These are phyloP conservation scores for Echinops telfairi DNA, from an alignment of 2,113 vertebrate species.

Conservation along the genomic window DNA sequence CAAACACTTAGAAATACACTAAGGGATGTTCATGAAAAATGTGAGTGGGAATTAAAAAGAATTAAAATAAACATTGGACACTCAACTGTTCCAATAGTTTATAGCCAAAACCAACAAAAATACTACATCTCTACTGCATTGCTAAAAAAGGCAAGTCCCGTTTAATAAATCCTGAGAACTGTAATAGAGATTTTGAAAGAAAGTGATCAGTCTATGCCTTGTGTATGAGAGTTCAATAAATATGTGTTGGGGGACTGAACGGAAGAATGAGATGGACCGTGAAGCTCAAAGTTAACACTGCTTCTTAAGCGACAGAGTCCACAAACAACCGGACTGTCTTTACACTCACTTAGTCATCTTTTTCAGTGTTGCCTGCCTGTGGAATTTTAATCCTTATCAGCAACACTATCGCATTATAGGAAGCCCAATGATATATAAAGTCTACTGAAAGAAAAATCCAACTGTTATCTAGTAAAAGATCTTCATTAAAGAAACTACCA, in stretches of 20 bases:
- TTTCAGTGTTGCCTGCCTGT: constrained; percentile 9
- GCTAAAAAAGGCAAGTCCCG: background rate
- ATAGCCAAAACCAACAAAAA: background rate
- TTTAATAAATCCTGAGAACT: background rate
- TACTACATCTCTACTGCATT: background rate
- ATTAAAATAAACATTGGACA: background rate
- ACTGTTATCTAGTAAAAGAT: constrained; percentile 1
- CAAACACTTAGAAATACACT: background rate
- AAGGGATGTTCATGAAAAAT: background rate
- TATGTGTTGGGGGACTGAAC: constrained; percentile 47
- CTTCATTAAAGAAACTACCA: background rate
- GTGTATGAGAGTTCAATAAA: background rate
- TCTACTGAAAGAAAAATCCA: background rate
- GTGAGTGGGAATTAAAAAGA: background rate
- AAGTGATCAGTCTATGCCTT: background rate
- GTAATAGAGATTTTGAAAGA: background rate
- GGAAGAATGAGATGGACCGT: background rate
- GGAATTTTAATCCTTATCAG: constrained; percentile 32
- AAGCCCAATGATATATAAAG: background rate
- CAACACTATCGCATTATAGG: background rate
- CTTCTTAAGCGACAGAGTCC: background rate
- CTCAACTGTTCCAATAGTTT: background rate
- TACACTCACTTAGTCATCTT: constrained; percentile 10
- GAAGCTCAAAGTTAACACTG: constrained; percentile 29
- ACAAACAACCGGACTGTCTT: constrained; percentile 1